Conservation (phyloP, 2,797 vertebrate genomes). For the Lepilemur ruficaudatus region DNA sequence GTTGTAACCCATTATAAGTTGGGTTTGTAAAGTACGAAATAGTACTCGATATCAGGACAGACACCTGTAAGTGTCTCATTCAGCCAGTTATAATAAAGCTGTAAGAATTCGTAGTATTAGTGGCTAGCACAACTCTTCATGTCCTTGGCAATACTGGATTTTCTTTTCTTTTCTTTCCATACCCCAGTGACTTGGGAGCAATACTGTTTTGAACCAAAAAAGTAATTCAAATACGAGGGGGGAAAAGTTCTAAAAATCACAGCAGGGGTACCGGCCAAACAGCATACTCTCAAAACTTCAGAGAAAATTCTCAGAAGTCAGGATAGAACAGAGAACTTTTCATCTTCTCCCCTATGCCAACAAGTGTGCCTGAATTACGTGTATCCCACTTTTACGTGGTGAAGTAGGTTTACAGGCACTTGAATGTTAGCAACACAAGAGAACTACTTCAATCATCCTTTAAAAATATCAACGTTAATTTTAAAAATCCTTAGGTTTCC, state of each 20-base stretch:
- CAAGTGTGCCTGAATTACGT: not conserved
- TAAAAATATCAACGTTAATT: not conserved
- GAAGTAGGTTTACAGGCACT: not conserved
- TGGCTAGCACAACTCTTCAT: not conserved
- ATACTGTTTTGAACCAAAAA: not conserved
- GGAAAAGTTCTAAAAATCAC: not conserved
- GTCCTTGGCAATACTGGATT: not conserved
- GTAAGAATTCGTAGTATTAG: not conserved
- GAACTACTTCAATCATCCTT: not conserved
- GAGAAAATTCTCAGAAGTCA: not conserved
- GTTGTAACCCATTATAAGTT: not conserved
- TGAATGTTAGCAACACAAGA: not conserved
- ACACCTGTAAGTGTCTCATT: not conserved
- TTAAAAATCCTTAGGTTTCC: not conserved
- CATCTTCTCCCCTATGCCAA: not conserved
- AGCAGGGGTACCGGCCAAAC: not conserved
- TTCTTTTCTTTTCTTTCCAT: no score
- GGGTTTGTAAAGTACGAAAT: not conserved
- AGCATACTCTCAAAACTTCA: not conserved
- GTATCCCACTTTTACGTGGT: not conserved
- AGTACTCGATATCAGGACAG: not conserved
- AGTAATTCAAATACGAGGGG: not conserved
- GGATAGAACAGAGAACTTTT: not conserved
- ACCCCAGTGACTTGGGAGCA: not conserved
- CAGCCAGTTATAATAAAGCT: not conserved